A percentile compares a stretch with the other conserved stretches of the same genome.
These are phyloP conservation scores for Sweltsa coloradensis DNA, from an alignment of 1,140 invertebrate genomes.

Conservation along the genomic window DNA sequence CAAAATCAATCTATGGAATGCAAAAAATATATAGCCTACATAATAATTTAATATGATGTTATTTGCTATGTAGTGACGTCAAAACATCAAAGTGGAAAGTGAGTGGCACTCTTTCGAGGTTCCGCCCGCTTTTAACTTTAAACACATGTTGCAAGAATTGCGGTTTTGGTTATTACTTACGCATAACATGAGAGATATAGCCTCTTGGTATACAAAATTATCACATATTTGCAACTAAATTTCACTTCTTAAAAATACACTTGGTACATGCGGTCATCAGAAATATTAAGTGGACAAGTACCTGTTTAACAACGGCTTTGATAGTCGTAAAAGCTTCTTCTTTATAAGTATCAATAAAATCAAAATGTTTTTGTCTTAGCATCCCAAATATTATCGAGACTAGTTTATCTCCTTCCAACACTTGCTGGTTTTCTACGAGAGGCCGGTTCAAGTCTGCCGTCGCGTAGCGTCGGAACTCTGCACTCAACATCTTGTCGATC, in stretches of 20 bases:
- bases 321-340: constrained; percentile 82
- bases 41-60: constrained; percentile 1
- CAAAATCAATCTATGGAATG: background rate
- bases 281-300: too few relatives aligned
- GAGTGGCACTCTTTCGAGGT: too few relatives aligned
- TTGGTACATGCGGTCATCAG: too few relatives aligned
- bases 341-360: constrained; percentile 79
- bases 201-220: too few relatives aligned
- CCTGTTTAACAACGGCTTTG: constrained; percentile 79
- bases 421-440: constrained; percentile 43
- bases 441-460: constrained; percentile 86
- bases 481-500: constrained; percentile 93
- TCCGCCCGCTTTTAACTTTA: too few relatives aligned
- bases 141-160: too few relatives aligned
- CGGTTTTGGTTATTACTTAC: too few relatives aligned
- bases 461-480: constrained; percentile 88
- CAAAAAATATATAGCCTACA: constrained; percentile 5
- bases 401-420: constrained; percentile 67
- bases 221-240: too few relatives aligned
- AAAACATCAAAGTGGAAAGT: too few relatives aligned
- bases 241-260: too few relatives aligned
- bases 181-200: too few relatives aligned
- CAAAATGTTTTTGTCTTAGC: constrained; percentile 69
- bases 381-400: constrained; percentile 82
- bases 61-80: too few relatives aligned